phyloP scores from a whole-genome alignment of 2,888 invertebrate genomes.

The Brassicogethes aeneus region DNA sequence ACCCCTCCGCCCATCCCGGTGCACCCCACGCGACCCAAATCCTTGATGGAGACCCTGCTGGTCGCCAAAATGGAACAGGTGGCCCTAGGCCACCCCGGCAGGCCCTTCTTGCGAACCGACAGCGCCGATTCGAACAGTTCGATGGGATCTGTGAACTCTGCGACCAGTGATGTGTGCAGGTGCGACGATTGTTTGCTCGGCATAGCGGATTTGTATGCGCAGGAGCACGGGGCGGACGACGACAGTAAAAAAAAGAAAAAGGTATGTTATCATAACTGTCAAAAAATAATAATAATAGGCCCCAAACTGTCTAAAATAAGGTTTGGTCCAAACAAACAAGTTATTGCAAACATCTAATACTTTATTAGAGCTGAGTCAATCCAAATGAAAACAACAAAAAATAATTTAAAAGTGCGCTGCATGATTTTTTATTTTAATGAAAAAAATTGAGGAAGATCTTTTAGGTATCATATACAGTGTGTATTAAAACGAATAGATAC shows the following conservation, averaged over 20 bases:
- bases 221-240: constrained; percentile 36
- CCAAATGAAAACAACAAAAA: too few species aligned
- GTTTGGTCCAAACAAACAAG: too few species aligned
- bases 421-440: too few species aligned
- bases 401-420: too few species aligned
- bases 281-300: too few species aligned
- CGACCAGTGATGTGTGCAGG: constrained; percentile 65
- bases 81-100: constrained; percentile 38
- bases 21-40: constrained; percentile 50
- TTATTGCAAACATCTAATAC: too few species aligned
- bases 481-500: too few species aligned
- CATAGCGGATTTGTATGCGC: constrained; percentile 66
- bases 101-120: constrained; percentile 58
- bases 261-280: too few species aligned
- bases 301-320: too few species aligned
- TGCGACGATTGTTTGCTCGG: constrained; percentile 79
- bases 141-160: constrained; percentile 57
- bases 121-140: constrained; percentile 71
- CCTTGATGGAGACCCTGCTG: constrained; percentile 72
- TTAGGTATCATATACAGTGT: too few species aligned
- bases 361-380: too few species aligned
- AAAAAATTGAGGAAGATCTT: too few species aligned
- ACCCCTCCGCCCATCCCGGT: constrained; percentile 40
- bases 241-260: constrained; percentile 44
- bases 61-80: constrained; percentile 76